Percentiles rank a stretch among this genome's conserved stretches.
Conservation (phyloP, 2,888 invertebrate species). For the Noctua pronuba region DNA sequence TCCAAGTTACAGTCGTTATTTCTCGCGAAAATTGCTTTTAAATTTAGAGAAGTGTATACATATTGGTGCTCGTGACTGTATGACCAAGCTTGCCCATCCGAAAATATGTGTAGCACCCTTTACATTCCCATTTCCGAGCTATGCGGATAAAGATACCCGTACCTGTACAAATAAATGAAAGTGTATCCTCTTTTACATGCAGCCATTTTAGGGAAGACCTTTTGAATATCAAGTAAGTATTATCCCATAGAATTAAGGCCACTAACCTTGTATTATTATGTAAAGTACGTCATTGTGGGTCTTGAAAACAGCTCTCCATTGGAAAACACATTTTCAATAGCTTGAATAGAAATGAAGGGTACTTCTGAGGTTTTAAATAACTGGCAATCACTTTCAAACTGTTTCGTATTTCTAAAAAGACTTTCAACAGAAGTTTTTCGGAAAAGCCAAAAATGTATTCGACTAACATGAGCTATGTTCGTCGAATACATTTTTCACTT, state of each 20-base stretch:
- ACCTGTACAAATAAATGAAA: slow-evolving; percentile 40
- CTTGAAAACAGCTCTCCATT: slow-evolving; percentile 5
- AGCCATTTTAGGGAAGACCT: slow-evolving; percentile 87
- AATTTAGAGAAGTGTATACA: too few relatives aligned
- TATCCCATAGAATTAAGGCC: slow-evolving; percentile 21
- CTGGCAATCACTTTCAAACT: neutral
- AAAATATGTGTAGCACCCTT: neutral
- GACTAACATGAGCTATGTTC: too few relatives aligned
- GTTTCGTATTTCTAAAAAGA: neutral
- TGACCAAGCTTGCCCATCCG: neutral
- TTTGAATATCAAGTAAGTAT: slow-evolving; percentile 85
- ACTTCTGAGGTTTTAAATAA: neutral
- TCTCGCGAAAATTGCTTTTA: too few relatives aligned
- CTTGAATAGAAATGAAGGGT: neutral
- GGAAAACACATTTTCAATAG: slow-evolving; percentile 14
- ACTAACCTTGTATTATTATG: slow-evolving; percentile 23
- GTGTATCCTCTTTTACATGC: slow-evolving; percentile 76
- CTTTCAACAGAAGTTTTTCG: neutral
- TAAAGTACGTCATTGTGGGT: neutral
- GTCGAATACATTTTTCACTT: neutral
- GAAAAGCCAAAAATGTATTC: too few relatives aligned
- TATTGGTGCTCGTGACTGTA: too few relatives aligned
- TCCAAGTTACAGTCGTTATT: too few relatives aligned
- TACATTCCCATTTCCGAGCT: slow-evolving; percentile 5
- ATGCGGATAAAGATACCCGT: neutral